Base-by-base conservation (phyloP, 2,113 vertebrate genomes). In the Aplodontia rufa region DNA sequence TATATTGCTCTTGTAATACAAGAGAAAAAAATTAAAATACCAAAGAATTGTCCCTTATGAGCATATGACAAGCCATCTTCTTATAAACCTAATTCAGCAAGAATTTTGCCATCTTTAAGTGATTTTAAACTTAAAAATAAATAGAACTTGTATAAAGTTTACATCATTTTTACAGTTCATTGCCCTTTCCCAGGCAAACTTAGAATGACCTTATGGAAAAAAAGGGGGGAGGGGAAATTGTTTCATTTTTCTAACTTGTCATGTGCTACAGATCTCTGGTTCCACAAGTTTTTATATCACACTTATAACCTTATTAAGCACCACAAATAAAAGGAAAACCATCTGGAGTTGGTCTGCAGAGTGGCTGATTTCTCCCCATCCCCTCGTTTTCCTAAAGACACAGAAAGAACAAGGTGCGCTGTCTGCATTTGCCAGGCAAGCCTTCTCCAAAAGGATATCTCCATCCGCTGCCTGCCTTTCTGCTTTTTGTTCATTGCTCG, bases 401-500 rank as follows among this genome's bases (percentile, higher is more conserved):
- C 3, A 5, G 94, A 87, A 93, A 96, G 90, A 83, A 86, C n/a
- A 35, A 79, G 51, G 72, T 19, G 19, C 24, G 7, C 62, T 72
- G 90, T 64, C 90, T 37, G 66, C 74, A 12, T 42, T 80, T 7
- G n/a, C 82, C 20, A 69, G 22, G 76, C 45, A 42, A 45, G 64
- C 90, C 92, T 53, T 37, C 79, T 87, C 68, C n/a, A 51, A 91
- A 97, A 97, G 97, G 97, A 97, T 94, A 90, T 80, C 72, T 16
- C 95, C 95, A 95, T 91, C 93, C 80, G 95, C 92, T 79, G 90
- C 76, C 91, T 49, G 81, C 90, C 71, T 96, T 91, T 90, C 91
- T 71, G 92, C 90, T 95, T 97, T 98, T 83, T 98, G 97, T 96
- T 97, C 93, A 58, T 11, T 58, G 82, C 78, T 95, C 6, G n/a